A percentile compares a stretch with the other conserved stretches of the same genome.
Conservation (phyloP, 2,888 invertebrate genomes). For the Drosophila sordidapex region DNA sequence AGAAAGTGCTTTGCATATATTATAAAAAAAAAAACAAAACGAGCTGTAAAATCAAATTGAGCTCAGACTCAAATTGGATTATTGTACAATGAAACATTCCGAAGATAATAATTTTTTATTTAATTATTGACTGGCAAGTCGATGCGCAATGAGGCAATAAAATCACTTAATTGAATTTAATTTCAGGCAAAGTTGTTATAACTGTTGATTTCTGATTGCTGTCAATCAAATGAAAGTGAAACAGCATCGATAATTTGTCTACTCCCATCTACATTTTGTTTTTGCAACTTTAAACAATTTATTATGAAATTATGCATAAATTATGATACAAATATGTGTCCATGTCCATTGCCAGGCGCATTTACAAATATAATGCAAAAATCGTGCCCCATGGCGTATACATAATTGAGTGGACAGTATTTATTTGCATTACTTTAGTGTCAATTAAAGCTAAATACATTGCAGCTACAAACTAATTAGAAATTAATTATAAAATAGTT, state of each 20-base stretch:
- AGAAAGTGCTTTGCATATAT: constrained; percentile 24
- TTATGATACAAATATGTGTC: background rate
- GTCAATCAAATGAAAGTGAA: constrained; percentile 77
- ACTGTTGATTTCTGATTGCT: constrained; percentile 52
- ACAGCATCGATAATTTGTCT: constrained; percentile 20
- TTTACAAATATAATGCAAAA: constrained; percentile 41
- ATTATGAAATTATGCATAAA: constrained; percentile 53
- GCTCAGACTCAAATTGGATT: constrained; percentile 9
- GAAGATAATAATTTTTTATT: constrained; percentile 15
- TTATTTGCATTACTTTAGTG: constrained; percentile 17
- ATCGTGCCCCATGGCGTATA: constrained; percentile 46
- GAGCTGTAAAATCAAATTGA: constrained; percentile 16
- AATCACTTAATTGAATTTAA: constrained; percentile 15
- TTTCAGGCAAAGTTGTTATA: constrained; percentile 32
- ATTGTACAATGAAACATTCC: background rate
- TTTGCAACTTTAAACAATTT: constrained; percentile 6
- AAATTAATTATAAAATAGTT: constrained; percentile 41
- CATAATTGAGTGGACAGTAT: constrained; percentile 56
- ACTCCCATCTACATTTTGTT: background rate
- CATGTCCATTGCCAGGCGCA: constrained; percentile 22
- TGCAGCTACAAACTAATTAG: constrained; percentile 37
- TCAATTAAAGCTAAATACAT: constrained; percentile 40
- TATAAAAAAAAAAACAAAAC: background rate
- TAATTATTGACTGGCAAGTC: constrained; percentile 32
- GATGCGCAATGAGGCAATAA: background rate